These are phyloP conservation scores for Philereme vetulata DNA, from an alignment of 2,888 invertebrate genomes.

Conservation along the genomic window DNA sequence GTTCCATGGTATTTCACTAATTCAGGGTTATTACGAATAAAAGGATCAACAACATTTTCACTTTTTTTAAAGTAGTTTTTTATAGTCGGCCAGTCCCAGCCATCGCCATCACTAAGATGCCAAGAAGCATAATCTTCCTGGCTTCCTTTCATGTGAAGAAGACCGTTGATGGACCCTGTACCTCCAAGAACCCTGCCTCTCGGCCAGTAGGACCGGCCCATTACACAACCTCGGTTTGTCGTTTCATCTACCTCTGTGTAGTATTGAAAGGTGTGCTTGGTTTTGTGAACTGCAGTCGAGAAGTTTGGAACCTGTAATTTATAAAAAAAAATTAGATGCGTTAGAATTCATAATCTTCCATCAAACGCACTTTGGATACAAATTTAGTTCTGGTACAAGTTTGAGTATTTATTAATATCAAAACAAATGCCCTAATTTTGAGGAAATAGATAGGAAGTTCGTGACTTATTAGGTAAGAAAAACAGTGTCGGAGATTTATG, in stretches of 20 bases:
- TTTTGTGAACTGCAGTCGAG: slow-evolving; percentile 58
- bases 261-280: slow-evolving; percentile 63
- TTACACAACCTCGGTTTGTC: slow-evolving; percentile 54
- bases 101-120: slow-evolving; percentile 62
- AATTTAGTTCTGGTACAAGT: too few species aligned
- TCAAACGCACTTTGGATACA: too few species aligned
- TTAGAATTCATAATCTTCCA: too few species aligned
- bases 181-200: slow-evolving; percentile 72
- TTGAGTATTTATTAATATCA: too few species aligned
- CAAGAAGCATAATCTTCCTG: slow-evolving; percentile 67
- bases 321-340: background rate
- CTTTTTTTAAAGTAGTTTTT: slow-evolving; percentile 72
- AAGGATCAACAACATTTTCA: slow-evolving; percentile 68
- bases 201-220: slow-evolving; percentile 69
- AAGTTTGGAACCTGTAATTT: slow-evolving; percentile 69
- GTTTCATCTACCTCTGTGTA: slow-evolving; percentile 65
- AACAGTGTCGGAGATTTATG: too few species aligned
- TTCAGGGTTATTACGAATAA: slow-evolving; percentile 63
- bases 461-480: too few species aligned
- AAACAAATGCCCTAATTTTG: too few species aligned
- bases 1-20: slow-evolving; percentile 69
- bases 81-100: slow-evolving; percentile 72
- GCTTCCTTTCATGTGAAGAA: slow-evolving; percentile 71
- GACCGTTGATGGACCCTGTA: slow-evolving; percentile 72
- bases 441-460: too few species aligned